Base-by-base conservation (phyloP, 2,113 vertebrate genomes). In the Microtus montanus region DNA sequence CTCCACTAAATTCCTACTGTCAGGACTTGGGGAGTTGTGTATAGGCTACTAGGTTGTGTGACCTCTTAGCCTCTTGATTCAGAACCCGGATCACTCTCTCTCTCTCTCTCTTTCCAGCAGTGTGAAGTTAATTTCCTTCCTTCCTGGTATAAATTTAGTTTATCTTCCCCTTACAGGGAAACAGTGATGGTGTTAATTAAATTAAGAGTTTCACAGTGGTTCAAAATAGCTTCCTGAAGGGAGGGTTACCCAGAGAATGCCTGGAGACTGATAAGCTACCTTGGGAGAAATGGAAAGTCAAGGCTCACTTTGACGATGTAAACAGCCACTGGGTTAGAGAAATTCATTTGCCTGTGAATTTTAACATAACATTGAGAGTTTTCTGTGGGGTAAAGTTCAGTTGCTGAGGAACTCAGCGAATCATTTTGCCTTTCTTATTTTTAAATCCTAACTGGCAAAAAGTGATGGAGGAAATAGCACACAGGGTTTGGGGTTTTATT, bases 81-180 rank as follows among this genome's bases (percentile, higher is more conserved):
- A 83, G 52, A 44, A 64, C 3, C 41, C 11, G 61, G 30, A 5
- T 20, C 8, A 12, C 52, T 30, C 49, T 54, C 47, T n/a, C 8
- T 54, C 47, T n/a, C 8, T 26, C 26, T 33, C 52, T 58, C 47
- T n/a, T 68, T 66, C 41, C 19, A 91, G 35, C 38, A 64, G 54
- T 86, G 33, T 49, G 73, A 95, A 95, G 93, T 83, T 63, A 63
- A 96, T 96, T 94, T 97, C 47, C 70, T 93, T 95, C 41, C 61
- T 93, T 92, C 89, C 86, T 88, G 38, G 49, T 61, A 13, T 89
- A 91, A 93, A 83, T 92, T 74, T 73, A 75, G 82, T 89, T 96
- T 71, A 79, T 92, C 82, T 84, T 95, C 64, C 14, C 15, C n/a
- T 71, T 89, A 49, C 84, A 89, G 84, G 41, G 89, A 93, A 95